A percentile compares a stretch with the other conserved stretches of the same genome.
phyloP scores from a whole-genome alignment of 2,113 vertebrate genomes.

The Neofelis nebulosa region DNA sequence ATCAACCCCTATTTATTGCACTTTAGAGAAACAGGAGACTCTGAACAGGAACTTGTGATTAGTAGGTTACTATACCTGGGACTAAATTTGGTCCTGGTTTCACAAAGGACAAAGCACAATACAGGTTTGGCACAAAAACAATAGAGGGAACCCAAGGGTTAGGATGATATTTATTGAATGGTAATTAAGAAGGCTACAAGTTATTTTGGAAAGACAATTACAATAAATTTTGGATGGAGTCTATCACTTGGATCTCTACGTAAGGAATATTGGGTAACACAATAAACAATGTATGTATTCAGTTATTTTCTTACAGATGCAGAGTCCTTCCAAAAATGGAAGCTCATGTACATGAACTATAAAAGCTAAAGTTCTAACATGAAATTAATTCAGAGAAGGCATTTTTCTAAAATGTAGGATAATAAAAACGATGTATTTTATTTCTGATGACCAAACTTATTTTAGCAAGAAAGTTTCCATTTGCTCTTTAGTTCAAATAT shows the following conservation, averaged over 20 bases:
- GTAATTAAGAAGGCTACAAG: slow-evolving; percentile 60
- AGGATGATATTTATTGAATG: slow-evolving; percentile 50
- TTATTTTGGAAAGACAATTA: slow-evolving; percentile 66
- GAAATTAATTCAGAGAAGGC: not conserved
- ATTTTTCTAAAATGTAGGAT: not conserved
- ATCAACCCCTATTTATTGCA: not conserved
- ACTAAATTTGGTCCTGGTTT: not conserved
- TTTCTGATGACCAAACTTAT: not conserved
- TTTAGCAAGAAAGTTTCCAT: not conserved
- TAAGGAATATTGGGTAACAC: slow-evolving; percentile 42
- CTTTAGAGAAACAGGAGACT: slow-evolving; percentile 29
- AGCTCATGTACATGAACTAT: not conserved
- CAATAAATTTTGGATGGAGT: slow-evolving; percentile 59
- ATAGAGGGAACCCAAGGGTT: slow-evolving; percentile 42
- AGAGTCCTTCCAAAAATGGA: slow-evolving; percentile 10
- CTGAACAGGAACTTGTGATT: not conserved
- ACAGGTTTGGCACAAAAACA: slow-evolving; percentile 1
- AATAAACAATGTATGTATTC: slow-evolving; percentile 45
- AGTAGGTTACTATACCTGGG: not conserved
- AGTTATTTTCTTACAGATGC: slow-evolving; percentile 45
- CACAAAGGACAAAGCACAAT: slow-evolving; percentile 43
- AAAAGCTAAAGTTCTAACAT: not conserved
- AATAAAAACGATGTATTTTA: not conserved
- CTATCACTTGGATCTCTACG: slow-evolving; percentile 52
- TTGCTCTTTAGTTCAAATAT: not conserved